Evolutionary conservation across 2,888 invertebrate species (phyloP).

Genomic region (Aphodius sticticus): DNA sequence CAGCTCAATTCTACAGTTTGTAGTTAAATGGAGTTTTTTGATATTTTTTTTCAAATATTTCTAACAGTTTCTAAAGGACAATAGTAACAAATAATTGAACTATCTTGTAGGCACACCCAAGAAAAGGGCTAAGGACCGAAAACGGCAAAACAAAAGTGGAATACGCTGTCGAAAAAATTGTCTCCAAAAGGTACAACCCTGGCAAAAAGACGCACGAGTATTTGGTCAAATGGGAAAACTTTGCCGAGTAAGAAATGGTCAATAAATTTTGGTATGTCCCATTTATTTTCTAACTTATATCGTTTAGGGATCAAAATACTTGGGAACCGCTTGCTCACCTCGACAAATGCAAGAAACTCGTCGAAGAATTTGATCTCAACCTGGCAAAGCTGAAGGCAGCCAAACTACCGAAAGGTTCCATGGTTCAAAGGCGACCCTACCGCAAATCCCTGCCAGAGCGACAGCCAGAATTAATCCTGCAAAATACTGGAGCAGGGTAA

Average conservation of each 20-base stretch:
- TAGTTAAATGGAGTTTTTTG: no score
- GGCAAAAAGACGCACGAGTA: slow-evolving; percentile 80
- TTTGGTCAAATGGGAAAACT: slow-evolving; percentile 86
- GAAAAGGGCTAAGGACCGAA: slow-evolving; percentile 41
- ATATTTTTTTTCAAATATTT: no score
- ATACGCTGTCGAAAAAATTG: slow-evolving; percentile 82
- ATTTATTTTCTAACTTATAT: slow-evolving; percentile 33
- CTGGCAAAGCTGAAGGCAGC: slow-evolving; percentile 75
- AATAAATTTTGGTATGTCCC: slow-evolving; percentile 4
- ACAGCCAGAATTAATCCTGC: slow-evolving; percentile 54
- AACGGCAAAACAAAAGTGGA: slow-evolving; percentile 63
- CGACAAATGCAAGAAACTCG: slow-evolving; percentile 76
- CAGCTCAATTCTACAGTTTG: no score
- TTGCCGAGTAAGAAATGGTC: slow-evolving; percentile 69
- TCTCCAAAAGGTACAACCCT: slow-evolving; percentile 84
- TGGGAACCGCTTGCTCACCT: slow-evolving; percentile 85
- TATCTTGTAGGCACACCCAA: slow-evolving; percentile 29
- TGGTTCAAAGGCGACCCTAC: slow-evolving; percentile 34
- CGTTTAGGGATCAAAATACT: slow-evolving; percentile 76
- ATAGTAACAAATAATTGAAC: no score
- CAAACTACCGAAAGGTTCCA: slow-evolving; percentile 31
- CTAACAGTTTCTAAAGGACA: no score
- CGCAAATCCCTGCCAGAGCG: slow-evolving; percentile 26
- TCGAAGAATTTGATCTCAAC: slow-evolving; percentile 84
- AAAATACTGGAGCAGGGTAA: slow-evolving; percentile 62